Base-by-base conservation (phyloP, 2,797 vertebrate genomes). In the Leptatherina wallacei region DNA sequence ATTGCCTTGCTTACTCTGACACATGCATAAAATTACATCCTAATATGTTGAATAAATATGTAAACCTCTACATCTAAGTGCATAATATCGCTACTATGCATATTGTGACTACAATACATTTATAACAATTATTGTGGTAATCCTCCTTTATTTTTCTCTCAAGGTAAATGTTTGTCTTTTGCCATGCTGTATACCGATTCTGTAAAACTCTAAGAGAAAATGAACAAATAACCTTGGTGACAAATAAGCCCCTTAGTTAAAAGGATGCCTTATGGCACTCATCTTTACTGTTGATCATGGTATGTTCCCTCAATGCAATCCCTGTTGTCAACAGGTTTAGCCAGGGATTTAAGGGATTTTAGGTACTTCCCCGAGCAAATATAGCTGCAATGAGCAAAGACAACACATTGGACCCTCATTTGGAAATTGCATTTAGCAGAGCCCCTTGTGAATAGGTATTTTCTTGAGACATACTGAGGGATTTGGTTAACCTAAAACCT, bases 171-270 rank as follows among this genome's bases (percentile, higher is more conserved):
- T 75, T 64, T 75, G 71, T 30, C 59, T 65, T 81, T 69, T 29
- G 5, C 22, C 56, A 61, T 29, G 57, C n/a, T 49, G 80, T 51
- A 52, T 6, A 65, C 44, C 60, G 69, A 8, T 51, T 55, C 54
- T 49, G 49, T 65, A 52, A 81, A 80, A 80, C 73, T 54, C 78
- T 77, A 77, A 69, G 38, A 42, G 64, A 22, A 76, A 72, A 79
- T 66, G 58, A 72, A 78, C 62, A 60, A 85, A 85, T 84, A 85
- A 82, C 35, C 70, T 77, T 76, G 61, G 77, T 73, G 65, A 85
- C 77, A 67, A 65, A 57, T 88, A 91, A 90, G 85, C 86, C 71
- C 85, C 88, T 90, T 87, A 88, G 42, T 38, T 44, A 49, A 56
- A 70, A 49, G 75, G 60, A 81, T 73, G 78, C 79, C 69, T 81